phyloP scores from a whole-genome alignment of 35 echinoderm and acorn worm genomes.

The Chiridota heheva region DNA sequence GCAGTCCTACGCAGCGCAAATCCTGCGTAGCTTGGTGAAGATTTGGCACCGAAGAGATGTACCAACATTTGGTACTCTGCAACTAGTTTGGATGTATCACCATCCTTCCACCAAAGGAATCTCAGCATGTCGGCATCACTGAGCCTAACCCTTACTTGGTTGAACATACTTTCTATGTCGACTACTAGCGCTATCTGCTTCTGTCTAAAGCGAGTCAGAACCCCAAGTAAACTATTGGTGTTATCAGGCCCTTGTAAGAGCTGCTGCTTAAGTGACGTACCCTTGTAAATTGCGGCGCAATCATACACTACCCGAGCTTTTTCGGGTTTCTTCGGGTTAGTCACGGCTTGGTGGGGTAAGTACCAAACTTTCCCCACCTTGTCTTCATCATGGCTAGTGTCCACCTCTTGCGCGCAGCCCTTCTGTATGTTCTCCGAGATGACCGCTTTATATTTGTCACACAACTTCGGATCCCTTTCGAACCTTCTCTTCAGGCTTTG shows the following conservation, averaged over 20 bases:
- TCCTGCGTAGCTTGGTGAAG: conserved; percentile 30
- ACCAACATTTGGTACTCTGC: conserved; percentile 18
- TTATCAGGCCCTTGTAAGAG: conserved; percentile 37
- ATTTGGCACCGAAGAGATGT: conserved; percentile 46
- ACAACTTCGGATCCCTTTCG: conserved; percentile 23
- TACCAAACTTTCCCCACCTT: conserved; percentile 41
- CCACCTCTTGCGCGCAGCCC: conserved; percentile 56
- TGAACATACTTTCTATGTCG: conserved; percentile 31
- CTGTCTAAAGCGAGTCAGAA: conserved; percentile 40
- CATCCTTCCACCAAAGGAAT: conserved; percentile 37
- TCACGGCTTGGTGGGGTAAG: conserved; percentile 64
- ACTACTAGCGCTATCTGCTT: conserved; percentile 27
- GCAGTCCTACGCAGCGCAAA: conserved; percentile 22
- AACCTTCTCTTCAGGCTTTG: conserved; percentile 29
- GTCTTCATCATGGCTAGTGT: background rate
- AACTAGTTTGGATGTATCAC: background rate
- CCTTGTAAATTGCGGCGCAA: conserved; percentile 61
- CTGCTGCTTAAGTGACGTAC: conserved; percentile 42
- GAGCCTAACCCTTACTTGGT: conserved; percentile 31
- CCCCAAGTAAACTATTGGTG: conserved; percentile 43
- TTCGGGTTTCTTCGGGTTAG: conserved; percentile 56
- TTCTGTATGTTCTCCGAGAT: conserved; percentile 45
- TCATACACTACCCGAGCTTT: conserved; percentile 70
- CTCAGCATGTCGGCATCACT: conserved; percentile 2
- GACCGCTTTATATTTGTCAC: conserved; percentile 42